Base-by-base conservation (phyloP, 1,140 invertebrate genomes). In the Leptinotarsa texana region DNA sequence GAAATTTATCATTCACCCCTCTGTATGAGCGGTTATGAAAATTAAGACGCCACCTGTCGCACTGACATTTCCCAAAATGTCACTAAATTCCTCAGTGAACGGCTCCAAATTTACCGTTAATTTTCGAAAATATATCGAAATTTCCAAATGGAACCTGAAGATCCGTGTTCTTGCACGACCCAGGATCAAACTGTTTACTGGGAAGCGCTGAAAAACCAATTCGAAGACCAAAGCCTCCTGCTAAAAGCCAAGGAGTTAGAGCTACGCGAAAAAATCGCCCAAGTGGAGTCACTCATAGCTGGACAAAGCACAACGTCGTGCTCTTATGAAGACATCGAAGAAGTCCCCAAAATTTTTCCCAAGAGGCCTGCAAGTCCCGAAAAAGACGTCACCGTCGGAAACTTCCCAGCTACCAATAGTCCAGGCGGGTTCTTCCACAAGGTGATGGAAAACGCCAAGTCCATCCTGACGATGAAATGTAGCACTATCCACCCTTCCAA, bases 371-470 rank as follows among this genome's bases (percentile, higher is more conserved):
- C 75, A 62, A 72, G 51, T 24, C 77, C 74, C 1, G 77, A 61
- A 21, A 61, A 75, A 21, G 77, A 78, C 57, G 11, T 74, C 18
- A 18, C 21, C 22, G 13, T 22, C 13, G 48, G 18, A 71, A 63
- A 13, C 21, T 67, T 17, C 17, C 22, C 65, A 67, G 18, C 13
- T 11, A 27, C n/a, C n/a, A 22, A 13, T 4, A 2, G 33, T 17
- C 17, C 42, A 18, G 13, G 27, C n/a, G 75, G 75, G 48, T 79
- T 79, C 61, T 77, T 79, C 48, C 78, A 79, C 22, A 79, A 77
- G 70, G 73, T 79, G 42, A 77, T 77, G 76, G 74, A 76, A 24
- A 79, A 79, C 63, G 76, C 76, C 51, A 77, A 69, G 66, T 74
- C 71, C 18, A 79, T 79, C 17, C 73, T 79, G n/a, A 69, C 75